Percentiles rank a stretch among this genome's conserved stretches.
These are phyloP conservation scores for Trichogramma pretiosum DNA, from an alignment of 1,140 invertebrate species.

Conservation along the genomic window DNA sequence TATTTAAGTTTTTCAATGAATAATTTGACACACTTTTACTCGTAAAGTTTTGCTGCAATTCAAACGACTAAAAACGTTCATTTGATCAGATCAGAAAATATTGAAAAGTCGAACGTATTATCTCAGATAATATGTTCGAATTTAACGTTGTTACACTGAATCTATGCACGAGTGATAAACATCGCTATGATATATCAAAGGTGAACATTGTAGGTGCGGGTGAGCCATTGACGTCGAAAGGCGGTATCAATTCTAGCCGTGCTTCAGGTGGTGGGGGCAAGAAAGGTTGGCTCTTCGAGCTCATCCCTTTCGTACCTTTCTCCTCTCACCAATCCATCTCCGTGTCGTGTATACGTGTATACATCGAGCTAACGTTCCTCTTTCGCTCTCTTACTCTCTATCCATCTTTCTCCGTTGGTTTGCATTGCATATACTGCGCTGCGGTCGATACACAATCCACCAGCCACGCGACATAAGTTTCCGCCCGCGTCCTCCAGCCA, in stretches of 20 bases:
- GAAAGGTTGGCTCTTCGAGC: slow-evolving; percentile 21
- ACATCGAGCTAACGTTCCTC: slow-evolving; percentile 8
- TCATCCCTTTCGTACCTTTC: slow-evolving; percentile 22
- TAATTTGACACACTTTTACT: no score
- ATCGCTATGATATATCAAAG: no score
- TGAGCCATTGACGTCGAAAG: slow-evolving; percentile 9
- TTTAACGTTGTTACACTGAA: no score
- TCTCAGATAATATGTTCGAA: no score
- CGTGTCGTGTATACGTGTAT: no score
- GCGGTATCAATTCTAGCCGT: no score
- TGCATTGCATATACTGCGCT: slow-evolving; percentile 8
- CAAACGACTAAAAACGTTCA: no score
- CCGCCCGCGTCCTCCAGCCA: background rate
- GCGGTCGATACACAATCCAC: slow-evolving; percentile 11
- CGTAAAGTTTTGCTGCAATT: no score
- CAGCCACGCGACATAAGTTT: background rate
- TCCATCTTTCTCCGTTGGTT: slow-evolving; percentile 12
- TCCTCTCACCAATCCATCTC: slow-evolving; percentile 12
- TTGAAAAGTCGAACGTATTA: no score
- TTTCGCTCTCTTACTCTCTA: slow-evolving; percentile 8
- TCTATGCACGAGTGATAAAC: no score
- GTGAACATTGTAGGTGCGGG: background rate
- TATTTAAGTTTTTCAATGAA: no score
- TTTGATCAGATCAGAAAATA: no score
- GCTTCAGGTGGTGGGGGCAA: slow-evolving; percentile 24